Evolutionary conservation across 1,140 invertebrate genomes (phyloP).

Genomic region (Ruditapes philippinarum): DNA sequence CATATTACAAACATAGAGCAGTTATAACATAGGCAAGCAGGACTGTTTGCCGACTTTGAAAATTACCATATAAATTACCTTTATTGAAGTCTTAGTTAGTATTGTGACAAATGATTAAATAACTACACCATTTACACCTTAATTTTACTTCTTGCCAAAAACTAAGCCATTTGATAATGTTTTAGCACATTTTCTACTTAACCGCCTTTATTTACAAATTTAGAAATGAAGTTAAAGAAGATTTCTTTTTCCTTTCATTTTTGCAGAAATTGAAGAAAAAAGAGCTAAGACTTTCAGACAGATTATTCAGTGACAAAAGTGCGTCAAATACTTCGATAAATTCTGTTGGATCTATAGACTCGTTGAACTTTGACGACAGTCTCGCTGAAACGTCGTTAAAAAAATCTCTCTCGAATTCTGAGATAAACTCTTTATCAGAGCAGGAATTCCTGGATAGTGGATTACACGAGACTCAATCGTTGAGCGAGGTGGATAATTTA

Average conservation of each 20-base stretch:
- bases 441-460: conserved; percentile 73
- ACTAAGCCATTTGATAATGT: no score
- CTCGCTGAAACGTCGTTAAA: conserved; percentile 56
- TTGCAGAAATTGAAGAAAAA: conserved; percentile 71
- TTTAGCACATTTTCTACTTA: no score
- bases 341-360: conserved; percentile 70
- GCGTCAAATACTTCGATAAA: conserved; percentile 72
- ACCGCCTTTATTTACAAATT: no score
- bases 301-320: conserved; percentile 62
- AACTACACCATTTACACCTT: no score
- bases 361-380: conserved; percentile 69
- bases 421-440: conserved; percentile 67
- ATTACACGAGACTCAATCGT: conserved; percentile 73
- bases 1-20: no score
- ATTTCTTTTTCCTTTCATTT: conserved; percentile 4
- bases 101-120: no score
- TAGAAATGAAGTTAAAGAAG: no score
- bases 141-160: no score
- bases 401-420: conserved; percentile 74
- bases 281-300: conserved; percentile 56
- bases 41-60: no score
- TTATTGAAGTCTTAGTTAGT: no score
- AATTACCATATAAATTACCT: no score
- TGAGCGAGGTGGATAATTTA: conserved; percentile 76
- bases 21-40: no score